Conservation (phyloP, 2,113 vertebrate genomes). For the Aramus guarauna region DNA sequence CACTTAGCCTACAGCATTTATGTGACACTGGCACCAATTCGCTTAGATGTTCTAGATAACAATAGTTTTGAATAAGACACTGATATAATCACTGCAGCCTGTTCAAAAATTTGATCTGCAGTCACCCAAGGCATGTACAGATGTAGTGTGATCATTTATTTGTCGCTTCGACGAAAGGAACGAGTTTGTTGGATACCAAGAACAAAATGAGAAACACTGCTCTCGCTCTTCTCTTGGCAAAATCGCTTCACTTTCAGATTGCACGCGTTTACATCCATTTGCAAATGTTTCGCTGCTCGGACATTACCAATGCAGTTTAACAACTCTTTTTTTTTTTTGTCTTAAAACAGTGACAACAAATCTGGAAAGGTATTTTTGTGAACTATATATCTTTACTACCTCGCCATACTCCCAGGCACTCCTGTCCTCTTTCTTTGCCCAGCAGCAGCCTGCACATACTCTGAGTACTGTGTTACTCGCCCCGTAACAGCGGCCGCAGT, state of each 20-base stretch:
- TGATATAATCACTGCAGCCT: not conserved
- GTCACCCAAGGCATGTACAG: not conserved
- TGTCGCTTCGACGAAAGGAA: not conserved
- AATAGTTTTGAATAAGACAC: not conserved
- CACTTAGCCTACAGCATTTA: not conserved
- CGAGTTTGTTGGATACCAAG: not conserved
- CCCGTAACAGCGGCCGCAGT: not conserved
- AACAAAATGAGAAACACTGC: not conserved
- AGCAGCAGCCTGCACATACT: not conserved
- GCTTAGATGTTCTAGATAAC: not conserved
- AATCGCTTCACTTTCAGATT: not conserved
- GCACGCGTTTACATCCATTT: accelerated
- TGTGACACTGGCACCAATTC: not conserved
- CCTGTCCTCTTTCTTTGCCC: not conserved
- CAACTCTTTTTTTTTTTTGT: not conserved
- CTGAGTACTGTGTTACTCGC: not conserved
- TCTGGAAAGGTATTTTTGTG: not conserved
- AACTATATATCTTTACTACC: not conserved
- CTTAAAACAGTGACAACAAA: not conserved
- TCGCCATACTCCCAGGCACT: not conserved
- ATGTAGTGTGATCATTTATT: not conserved
- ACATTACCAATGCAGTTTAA: not conserved
- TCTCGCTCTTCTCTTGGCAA: not conserved
- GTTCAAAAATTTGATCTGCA: not conserved
- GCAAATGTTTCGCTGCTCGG: not conserved